Evolutionary conservation across 2,888 invertebrate genomes (phyloP), one percentile per base, ranked within the genome.

Genomic region (Leptinotarsa haldemani): DNA sequence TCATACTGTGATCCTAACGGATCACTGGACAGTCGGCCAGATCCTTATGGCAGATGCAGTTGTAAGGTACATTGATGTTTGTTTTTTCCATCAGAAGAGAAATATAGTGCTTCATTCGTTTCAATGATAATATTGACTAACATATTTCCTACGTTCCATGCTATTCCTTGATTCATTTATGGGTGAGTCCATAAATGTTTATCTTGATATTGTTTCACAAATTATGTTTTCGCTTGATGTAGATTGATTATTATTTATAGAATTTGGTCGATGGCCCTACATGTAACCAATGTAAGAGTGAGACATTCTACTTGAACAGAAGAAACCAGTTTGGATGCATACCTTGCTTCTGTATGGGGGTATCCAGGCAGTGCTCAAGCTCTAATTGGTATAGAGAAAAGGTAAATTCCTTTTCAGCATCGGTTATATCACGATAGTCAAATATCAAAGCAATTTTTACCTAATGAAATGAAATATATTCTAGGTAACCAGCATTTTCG

Each of bases 341-440:
- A 70, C 90, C 92, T 71, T 99, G 99, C 88, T 99, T 98, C 94
- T 99, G 99, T 87, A 95, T 96, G 90, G 98, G 97, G 2, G 92
- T 97, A 52, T 93, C 95, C 0, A 88, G 90, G 50, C 90, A 92
- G 78, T 99, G 99, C 86, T 90, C 90, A 71, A 95, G 96, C 83
- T 96, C 97, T 68, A 86, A 85, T 77, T 88, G 86, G 86, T 88
- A 86, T 77, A 81, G 88, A 77, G 85, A 86, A 76, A 81, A 83
- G 75, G 87, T 87, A 83, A 82, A 80, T 20, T 47, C 9, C 18
- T 65, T 3, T 20, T 40, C 16, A 15, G 13, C 13, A 13, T 40
- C 2, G 12, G 40, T 40, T 40, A 40, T 40, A 40, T 40, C 9
- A 12, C 2, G 40, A 9, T 40, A 2, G 40, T 40, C 40, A 40